phyloP scores from a whole-genome alignment of 2,888 invertebrate species.

The Synergus japonicus region DNA sequence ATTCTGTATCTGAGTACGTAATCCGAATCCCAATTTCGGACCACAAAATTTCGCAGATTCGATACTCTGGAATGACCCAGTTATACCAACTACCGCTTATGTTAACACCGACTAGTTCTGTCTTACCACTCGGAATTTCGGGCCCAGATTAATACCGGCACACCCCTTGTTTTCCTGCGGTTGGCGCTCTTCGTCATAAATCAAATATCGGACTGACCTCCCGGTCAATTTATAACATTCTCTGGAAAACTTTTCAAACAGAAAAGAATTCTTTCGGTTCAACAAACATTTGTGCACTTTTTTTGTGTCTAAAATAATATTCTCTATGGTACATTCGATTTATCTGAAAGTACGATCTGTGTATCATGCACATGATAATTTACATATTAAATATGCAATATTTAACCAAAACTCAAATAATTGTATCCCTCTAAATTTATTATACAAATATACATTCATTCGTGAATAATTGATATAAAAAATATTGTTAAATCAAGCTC shows the following conservation, averaged over 20 bases:
- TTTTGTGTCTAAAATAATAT: not conserved
- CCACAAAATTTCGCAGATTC: conserved; percentile 49
- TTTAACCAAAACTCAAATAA: not conserved
- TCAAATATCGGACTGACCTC: conserved; percentile 29
- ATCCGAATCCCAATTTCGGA: conserved; percentile 56
- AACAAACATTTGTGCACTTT: not conserved
- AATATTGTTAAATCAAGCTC: not conserved
- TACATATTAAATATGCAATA: not conserved
- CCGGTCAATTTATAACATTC: conserved; percentile 29
- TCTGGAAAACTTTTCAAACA: not conserved
- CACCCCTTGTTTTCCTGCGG: conserved; percentile 32
- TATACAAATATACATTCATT: not conserved
- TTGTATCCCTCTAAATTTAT: too few relatives aligned
- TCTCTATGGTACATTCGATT: not conserved
- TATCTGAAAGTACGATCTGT: not conserved
- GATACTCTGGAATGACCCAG: conserved; percentile 19
- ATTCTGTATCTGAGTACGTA: conserved; percentile 46
- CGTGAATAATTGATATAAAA: not conserved
- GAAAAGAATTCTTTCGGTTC: not conserved
- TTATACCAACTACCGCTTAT: not conserved
- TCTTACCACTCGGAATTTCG: conserved; percentile 26
- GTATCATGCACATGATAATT: not conserved
- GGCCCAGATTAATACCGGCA: conserved; percentile 37
- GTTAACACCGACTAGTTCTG: not conserved
- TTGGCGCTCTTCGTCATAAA: conserved; percentile 35